phyloP scores from a whole-genome alignment of 2,113 vertebrate species.

The Acrocephalus kingi region DNA sequence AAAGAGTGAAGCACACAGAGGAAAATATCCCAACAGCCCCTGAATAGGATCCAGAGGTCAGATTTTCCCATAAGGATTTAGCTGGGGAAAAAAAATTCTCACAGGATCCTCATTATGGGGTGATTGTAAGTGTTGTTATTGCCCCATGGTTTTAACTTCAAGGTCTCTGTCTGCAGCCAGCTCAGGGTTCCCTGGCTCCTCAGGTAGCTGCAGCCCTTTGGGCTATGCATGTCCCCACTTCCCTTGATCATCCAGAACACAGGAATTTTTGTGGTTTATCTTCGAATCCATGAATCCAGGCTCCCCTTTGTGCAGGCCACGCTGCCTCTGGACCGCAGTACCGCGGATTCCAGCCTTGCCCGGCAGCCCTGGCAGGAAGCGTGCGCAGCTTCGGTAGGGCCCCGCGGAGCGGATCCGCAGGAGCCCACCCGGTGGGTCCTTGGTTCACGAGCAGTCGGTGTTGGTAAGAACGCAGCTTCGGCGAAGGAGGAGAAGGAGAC shows the following conservation, averaged over 20 bases:
- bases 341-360: too few species aligned
- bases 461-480: too few species aligned
- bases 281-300: not conserved
- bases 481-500: too few species aligned
- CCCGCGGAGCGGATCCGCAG: too few species aligned
- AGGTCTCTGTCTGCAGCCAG: not conserved
- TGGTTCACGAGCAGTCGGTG: too few species aligned
- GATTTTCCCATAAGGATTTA: not conserved
- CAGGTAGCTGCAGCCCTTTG: not conserved
- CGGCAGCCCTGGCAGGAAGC: too few species aligned
- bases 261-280: not conserved
- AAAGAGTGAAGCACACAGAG: not conserved
- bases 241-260: rapidly evolving
- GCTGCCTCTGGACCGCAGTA: too few species aligned
- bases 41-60: not conserved
- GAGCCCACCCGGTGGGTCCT: too few species aligned
- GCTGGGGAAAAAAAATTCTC: not conserved
- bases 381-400: too few species aligned
- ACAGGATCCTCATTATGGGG: not conserved
- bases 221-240: rapidly evolving
- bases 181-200: not conserved
- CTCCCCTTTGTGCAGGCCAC: too few species aligned
- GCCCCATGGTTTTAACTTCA: not conserved
- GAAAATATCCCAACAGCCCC: not conserved
- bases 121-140: not conserved